Conservation (phyloP, 2,888 invertebrate genomes). For the Meghimatium bilineatum region DNA sequence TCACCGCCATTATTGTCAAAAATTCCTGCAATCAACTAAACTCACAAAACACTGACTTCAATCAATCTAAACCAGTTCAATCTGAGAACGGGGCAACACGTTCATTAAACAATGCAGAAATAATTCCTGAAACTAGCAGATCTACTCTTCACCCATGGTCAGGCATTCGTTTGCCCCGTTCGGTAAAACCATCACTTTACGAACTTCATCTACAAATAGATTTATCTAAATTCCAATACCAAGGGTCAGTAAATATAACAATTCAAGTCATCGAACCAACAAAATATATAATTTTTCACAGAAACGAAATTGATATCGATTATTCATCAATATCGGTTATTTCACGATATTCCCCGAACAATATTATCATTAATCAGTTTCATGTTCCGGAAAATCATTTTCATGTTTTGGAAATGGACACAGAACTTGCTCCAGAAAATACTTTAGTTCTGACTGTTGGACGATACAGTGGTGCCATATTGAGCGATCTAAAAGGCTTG, state of each 20-base stretch:
- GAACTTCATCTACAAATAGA: slow-evolving; percentile 61
- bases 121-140: background rate
- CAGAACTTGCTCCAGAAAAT: slow-evolving; percentile 54
- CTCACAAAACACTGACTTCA: background rate
- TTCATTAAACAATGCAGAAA: background rate
- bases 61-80: background rate
- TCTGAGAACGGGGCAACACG: background rate
- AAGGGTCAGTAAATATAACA: slow-evolving; percentile 62
- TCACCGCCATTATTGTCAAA: slow-evolving; percentile 36
- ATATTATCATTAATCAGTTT: slow-evolving; percentile 57
- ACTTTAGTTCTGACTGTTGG: slow-evolving; percentile 50
- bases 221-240: slow-evolving; percentile 56
- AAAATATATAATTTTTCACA: slow-evolving; percentile 63
- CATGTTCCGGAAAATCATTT: slow-evolving; percentile 58
- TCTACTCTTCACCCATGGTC: slow-evolving; percentile 53
- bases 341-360: slow-evolving; percentile 22
- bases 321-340: slow-evolving; percentile 50
- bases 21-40: slow-evolving; percentile 10
- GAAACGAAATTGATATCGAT: slow-evolving; percentile 51
- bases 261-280: slow-evolving; percentile 56
- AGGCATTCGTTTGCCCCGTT: slow-evolving; percentile 61
- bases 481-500: slow-evolving; percentile 61
- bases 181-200: slow-evolving; percentile 63
- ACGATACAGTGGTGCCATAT: slow-evolving; percentile 57
- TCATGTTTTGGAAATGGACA: slow-evolving; percentile 60